Evolutionary conservation across 1,140 invertebrate species (phyloP), one percentile per base, ranked within the genome.

Genomic region (Proctacanthus coquilletti): DNA sequence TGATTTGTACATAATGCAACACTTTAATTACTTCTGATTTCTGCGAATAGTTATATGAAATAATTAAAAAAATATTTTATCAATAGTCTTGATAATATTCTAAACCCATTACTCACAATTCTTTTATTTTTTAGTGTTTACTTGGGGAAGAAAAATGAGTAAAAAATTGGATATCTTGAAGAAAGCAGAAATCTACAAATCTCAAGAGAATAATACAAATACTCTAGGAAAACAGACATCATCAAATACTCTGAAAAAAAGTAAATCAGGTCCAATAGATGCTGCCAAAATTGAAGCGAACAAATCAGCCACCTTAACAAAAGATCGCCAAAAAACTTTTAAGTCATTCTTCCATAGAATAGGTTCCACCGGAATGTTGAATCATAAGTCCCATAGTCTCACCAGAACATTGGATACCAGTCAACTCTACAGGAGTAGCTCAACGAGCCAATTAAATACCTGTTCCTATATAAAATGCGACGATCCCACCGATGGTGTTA

Each of bases 91-190:
- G n/a, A n/a, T n/a, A n/a, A n/a, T n/a, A n/a, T n/a, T n/a, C n/a
- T n/a, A n/a, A n/a, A n/a, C n/a, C n/a, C n/a, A n/a, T n/a, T n/a
- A n/a, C n/a, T n/a, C n/a, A n/a, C n/a, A n/a, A 32, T 33, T 46
- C 49, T 47, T 38, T 40, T 43, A 41, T 39, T 27, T 65, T 68
- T 36, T 67, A 80, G 79, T 79, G 46, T 69, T 81, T 42, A 80
- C 80, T 41, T 84, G 81, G 81, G 77, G 80, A 48, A 72, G 77
- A 38, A 68, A 72, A 36, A 80, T 84, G 76, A 78, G 80, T 40
- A 76, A 74, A 46, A 83, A 82, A 53, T 65, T 84, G 49, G 80
- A 84, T 49, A 71, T 80, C 44, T 65, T 84, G 42, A 73, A n/a
- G n/a, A 78, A 42, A 70, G 75, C 46, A 64, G 68, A 19, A 74